Evolutionary conservation across 2,888 invertebrate genomes (phyloP), one percentile per base, ranked within the genome.

Genomic region (Xanthia togata): DNA sequence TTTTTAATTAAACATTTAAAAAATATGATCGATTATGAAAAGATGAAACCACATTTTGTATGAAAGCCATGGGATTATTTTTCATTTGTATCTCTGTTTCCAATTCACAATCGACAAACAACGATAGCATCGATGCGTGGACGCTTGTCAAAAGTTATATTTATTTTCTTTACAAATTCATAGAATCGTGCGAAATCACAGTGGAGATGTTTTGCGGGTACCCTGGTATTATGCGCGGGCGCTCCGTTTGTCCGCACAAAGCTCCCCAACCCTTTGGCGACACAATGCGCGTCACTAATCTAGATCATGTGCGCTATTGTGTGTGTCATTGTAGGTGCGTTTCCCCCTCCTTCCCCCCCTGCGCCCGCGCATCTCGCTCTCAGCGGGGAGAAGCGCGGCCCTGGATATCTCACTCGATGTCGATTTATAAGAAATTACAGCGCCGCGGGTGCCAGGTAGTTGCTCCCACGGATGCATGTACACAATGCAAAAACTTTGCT

Each of bases 111-210:
- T 92, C 93, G 93, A 94, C 94, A 95, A 96, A 96, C 93, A 96
- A 93, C 92, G 95, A 95, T 96, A 93, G 91, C 90, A 96, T 95
- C 95, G 93, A 93, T 91, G 92, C 93, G 90, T 91, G 91, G 92
- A 93, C 92, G 94, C 94, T 95, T 96, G 96, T 96, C 96, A 96
- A 93, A 96, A 96, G 96, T 96, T 95, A 95, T 96, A 96, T 96
- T 96, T 96, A 96, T 96, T 96, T 96, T 96, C 96, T 96, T 96
- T 96, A 94, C 90, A 95, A 96, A 96, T 96, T 95, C 95, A 96
- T 94, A 95, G 96, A 96, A 96, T 93, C 92, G 90, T 94, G 95
- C 95, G 94, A 96, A 96, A 95, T 93, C 90, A 92, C 92, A 90
- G 93, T 94, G 93, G 94, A 95, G 95, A 94, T 95, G 95, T 96